Base-by-base conservation (phyloP, 2,888 invertebrate species). In the Apamea monoglypha region DNA sequence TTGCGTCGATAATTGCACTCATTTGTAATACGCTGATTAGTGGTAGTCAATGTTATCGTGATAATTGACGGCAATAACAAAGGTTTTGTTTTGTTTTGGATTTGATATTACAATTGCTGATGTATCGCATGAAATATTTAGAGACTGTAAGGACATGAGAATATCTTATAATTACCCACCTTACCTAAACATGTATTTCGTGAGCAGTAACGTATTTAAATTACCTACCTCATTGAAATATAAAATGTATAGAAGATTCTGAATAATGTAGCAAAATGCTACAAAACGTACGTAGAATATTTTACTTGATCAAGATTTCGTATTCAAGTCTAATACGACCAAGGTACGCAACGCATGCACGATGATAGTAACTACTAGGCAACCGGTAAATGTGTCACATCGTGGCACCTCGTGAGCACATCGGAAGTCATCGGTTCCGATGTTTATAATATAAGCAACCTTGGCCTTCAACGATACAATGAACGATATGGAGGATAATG, bases 401-500 rank as follows among this genome's bases (percentile, higher is more conserved):
- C 56, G 66, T 29, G 75, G 87, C 53, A 74, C 53, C 66, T 68
- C 61, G 53, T 63, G 64, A 44, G 78, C 72, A 80, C 77, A 83
- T 76, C 68, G 68, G 82, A 75, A 82, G 72, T 86, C 56, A 61
- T 59, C 44, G 64, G 75, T 73, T 86, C 75, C 73, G 69, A 83
- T 87, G 18, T 61, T 53, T 66, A 73, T 50, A 36, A 53, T 47
- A 59, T 53, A 16, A 25, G 61, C n/a, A 25, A 40, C 87, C 83
- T 70, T 73, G 83, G n/a, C 84, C 84, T 84, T 78, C 78, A 47
- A 40, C n/a, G n/a, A 76, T 21, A 75, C 64, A 74, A 68, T 83
- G 87, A 61, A 72, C 72, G 81, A 18, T 64, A 64, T 73, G 66
- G 74, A 74, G 71, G 74, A 86, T 74, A 56, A 69, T 67, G 36